Base-by-base conservation (phyloP, 2,888 invertebrate species). In the Synergus gifuensis region DNA sequence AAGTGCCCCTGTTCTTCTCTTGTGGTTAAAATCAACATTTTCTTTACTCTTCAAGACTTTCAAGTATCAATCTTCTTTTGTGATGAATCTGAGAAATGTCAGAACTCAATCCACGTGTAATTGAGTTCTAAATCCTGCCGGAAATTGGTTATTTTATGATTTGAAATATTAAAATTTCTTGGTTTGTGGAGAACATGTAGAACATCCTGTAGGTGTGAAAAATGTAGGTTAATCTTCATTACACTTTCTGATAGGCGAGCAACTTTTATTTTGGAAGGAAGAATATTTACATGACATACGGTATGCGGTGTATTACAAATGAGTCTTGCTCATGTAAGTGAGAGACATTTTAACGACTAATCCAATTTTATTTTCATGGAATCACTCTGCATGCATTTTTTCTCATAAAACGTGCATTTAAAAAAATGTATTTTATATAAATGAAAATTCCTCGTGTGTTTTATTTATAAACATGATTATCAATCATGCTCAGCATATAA, bases 231-330 rank as follows among this genome's bases (percentile, higher is more conserved):
- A 73, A 58, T 22, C 12, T 49, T 73, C 36, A 36, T 11, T n/a
- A 54, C n/a, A 40, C 54, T 49, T 54, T 58, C 54, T 54, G 49
- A 54, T 73, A 73, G 62, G 12, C 1, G 14, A 54, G 49, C 11
- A n/a, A 36, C 54, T 49, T 73, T 73, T 54, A 54, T 73, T 67
- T 67, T 67, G 22, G 16, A 73, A 54, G 73, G 16, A 54, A n/a
- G 9, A n/a, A 54, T 54, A 36, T 36, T 54, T 5, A 73, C 28
- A 4, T 49, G 54, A 73, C 54, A 73, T 73, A 40, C 28, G 73
- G 73, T 36, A 54, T 36, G 73, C 40, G 54, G 54, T 18, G 18
- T 58, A 28, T 69, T 46, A 16, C 28, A 28, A 4, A 40, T 63
- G n/a, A 73, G 36, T 36, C 36, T 54, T 73, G 46, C 4, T 28